Base-by-base conservation (phyloP, 2,888 invertebrate genomes). In the Drosophila niveifrons region DNA sequence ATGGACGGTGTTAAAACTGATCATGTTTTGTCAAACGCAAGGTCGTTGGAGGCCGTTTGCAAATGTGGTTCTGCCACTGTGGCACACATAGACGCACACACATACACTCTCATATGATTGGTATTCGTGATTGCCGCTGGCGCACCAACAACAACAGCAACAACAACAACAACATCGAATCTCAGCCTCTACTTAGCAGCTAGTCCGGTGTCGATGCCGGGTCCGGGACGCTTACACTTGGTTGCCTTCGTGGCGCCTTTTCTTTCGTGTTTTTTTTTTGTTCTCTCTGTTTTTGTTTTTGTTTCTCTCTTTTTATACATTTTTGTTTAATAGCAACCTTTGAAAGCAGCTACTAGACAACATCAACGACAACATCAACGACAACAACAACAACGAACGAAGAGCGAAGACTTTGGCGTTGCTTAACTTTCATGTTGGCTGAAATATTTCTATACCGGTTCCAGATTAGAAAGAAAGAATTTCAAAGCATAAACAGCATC, bases 41-140 rank as follows among this genome's bases (percentile, higher is more conserved):
- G 90, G 90, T 91, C 90, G 91, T 90, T 90, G 89, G 90, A 90
- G 90, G 90, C 90, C 91, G 91, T 90, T 91, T 89, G 87, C 81
- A 90, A 82, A 89, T 86, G 76, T 81, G 74, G 88, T 87, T 82
- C 80, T 89, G 88, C 86, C 81, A 83, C 88, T 85, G 89, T 82
- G 87, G 86, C 89, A 84, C 86, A 86, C 80, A 80, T 70, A 82
- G 68, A 72, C 55, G 43, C 17, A 51, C 18, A 15, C 18, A 43
- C 23, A 39, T 8, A 56, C 28, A 46, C 43, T 39, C 47, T 46
- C 44, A 39, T 18, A 23, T 63, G 47, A 47, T 79, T 80, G 63
- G 76, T 67, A 55, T 76, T 79, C 77, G 68, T 73, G 65, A 66
- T 66, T 78, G 88, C 88, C 81, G 75, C 72, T 82, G 81, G 88